Conservation (phyloP, 2,888 invertebrate genomes). For the Notodonta dromedarius region DNA sequence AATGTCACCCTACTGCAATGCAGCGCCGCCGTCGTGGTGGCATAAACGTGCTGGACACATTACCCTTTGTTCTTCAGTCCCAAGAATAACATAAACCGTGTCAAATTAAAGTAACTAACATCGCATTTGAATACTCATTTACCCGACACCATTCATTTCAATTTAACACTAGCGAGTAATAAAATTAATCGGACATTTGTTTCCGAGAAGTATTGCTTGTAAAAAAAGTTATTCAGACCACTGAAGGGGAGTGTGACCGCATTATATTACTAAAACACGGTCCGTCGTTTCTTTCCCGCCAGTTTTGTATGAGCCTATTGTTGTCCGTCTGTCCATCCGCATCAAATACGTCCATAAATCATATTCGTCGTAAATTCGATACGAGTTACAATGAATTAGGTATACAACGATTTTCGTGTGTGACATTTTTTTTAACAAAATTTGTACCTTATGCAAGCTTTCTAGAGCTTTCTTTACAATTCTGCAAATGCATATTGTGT, state of each 20-base stretch:
- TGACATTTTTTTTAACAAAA: slow-evolving; percentile 36
- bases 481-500: slow-evolving; percentile 20
- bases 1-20: too few relatives aligned
- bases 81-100: slow-evolving; percentile 43
- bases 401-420: slow-evolving; percentile 55
- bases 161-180: slow-evolving; percentile 44
- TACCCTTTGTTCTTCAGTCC: slow-evolving; percentile 17
- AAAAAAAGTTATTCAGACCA: slow-evolving; percentile 61
- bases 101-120: slow-evolving; percentile 30
- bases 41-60: too few relatives aligned
- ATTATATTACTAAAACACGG: slow-evolving; percentile 77
- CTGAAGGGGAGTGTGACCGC: slow-evolving; percentile 67
- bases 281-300: slow-evolving; percentile 61
- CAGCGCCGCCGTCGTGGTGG: too few relatives aligned
- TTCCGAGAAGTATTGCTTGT: slow-evolving; percentile 66
- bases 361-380: slow-evolving; percentile 82
- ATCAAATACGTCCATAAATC: slow-evolving; percentile 80
- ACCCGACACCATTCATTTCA: slow-evolving; percentile 40
- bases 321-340: slow-evolving; percentile 77
- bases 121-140: slow-evolving; percentile 31
- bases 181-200: slow-evolving; percentile 57
- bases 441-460: slow-evolving; percentile 28
- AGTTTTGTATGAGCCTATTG: slow-evolving; percentile 72
- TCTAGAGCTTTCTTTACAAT: slow-evolving; percentile 37
- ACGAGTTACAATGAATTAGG: slow-evolving; percentile 77